Conservation (phyloP, 2,888 invertebrate species). For the Seira ritae region DNA sequence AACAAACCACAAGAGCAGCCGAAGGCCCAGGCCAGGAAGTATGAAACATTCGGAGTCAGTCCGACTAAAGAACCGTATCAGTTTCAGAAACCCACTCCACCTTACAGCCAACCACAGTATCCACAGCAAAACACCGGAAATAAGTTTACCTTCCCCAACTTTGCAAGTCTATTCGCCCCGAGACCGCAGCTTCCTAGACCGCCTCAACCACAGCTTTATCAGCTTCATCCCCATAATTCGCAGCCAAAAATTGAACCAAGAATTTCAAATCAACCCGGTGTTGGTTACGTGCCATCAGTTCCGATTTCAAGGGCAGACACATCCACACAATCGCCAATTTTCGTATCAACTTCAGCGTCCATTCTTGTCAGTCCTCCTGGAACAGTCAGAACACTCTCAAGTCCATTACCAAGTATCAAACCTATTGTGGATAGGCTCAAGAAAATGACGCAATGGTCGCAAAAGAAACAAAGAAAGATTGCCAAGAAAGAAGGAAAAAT, state of each 20-base stretch:
- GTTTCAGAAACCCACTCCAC: not conserved
- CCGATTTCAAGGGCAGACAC: constrained; percentile 17
- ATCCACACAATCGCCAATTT: not conserved
- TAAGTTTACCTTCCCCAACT: constrained; percentile 12
- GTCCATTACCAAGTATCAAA: constrained; percentile 31
- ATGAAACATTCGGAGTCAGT: constrained; percentile 9
- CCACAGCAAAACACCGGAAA: constrained; percentile 26
- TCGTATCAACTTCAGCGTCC: constrained; percentile 4
- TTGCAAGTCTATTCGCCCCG: not conserved
- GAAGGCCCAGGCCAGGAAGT: constrained; percentile 28
- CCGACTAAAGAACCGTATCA: not conserved
- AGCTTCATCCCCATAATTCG: not conserved
- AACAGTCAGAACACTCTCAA: constrained; percentile 4
- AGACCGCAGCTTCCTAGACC: not conserved
- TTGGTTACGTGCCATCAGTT: constrained; percentile 11
- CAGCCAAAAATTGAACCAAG: not conserved
- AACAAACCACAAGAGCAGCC: constrained; percentile 4
- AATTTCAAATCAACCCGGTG: constrained; percentile 4
- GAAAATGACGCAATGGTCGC: constrained; percentile 51
- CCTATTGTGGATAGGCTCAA: constrained; percentile 36
- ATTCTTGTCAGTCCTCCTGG: constrained; percentile 37
- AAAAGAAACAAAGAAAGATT: constrained; percentile 15
- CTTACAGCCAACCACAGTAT: not conserved
- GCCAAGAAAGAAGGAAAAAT: constrained; percentile 24
- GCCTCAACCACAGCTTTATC: not conserved